Evolutionary conservation across 2,888 invertebrate genomes (phyloP), one percentile per base, ranked within the genome.

Genomic region (Beris chalybata): DNA sequence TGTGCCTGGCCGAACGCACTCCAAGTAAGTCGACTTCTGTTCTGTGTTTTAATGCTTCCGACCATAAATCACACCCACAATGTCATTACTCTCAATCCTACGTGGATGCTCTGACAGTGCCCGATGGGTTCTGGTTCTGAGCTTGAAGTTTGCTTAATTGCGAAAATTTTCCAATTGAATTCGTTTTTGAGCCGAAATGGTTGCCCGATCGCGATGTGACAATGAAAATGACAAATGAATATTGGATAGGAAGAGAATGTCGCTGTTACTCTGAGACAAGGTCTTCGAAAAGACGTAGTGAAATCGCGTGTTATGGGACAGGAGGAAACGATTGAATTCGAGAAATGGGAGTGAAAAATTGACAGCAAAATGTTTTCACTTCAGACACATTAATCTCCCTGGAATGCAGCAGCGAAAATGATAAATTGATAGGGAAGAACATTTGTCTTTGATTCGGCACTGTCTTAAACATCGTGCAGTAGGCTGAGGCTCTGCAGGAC

Each of bases 1-100:
- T 90, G 90, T 74, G 79, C 86, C 5, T 88, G 88, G 86, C 88
- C 89, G 1, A 85, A 84, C 71, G 85, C 89, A 71, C 83, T 92
- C 74, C 91, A 92, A 90, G 92, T 93, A 83, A 82, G 74, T 54
- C 22, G 22, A 22, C n/a, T 47, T 7, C 12, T 54, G 13, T 5
- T 38, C 5, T 7, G 7, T 9, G 7, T 7, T 9, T 7, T 38
- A 38, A 7, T 7, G 5, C 38, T 38, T 9, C 7, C 38, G 9
- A 9, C 38, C 38, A 38, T 38, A 38, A 38, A 38, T 38, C 38
- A 38, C 38, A 38, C 38, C 38, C 22, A 38, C 38, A 38, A 38
- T 38, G 9, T 38, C 38, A 38, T 38, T 38, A 38, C 7, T 38
- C 9, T 38, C 7, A 38, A 38, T 38, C 3, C 38, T 38, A 38